Evolutionary conservation across 2,888 invertebrate genomes (phyloP).

Genomic region (Nomada goodeniana): DNA sequence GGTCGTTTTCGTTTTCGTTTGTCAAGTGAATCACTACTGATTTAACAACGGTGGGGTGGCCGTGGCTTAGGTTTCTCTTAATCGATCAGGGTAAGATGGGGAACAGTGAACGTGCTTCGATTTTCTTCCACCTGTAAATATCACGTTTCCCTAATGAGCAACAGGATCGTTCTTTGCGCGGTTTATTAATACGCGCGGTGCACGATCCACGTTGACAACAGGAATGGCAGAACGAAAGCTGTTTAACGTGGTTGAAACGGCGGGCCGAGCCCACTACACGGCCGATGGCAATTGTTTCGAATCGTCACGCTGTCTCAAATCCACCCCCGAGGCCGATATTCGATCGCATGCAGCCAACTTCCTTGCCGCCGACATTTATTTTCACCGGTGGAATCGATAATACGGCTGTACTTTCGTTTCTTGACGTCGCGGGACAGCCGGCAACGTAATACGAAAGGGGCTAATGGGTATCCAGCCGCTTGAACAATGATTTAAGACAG

Average conservation of each 20-base stretch:
- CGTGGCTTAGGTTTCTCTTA: slow-evolving; percentile 1
- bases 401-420: slow-evolving; percentile 32
- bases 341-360: slow-evolving; percentile 56
- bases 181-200: background rate
- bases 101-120: background rate
- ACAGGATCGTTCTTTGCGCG: background rate
- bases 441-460: slow-evolving; percentile 51
- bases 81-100: background rate
- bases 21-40: slow-evolving; percentile 20
- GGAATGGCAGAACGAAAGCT: background rate
- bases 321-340: slow-evolving; percentile 20
- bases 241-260: background rate
- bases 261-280: background rate
- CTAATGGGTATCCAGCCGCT: slow-evolving; percentile 65
- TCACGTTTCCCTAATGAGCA: too few relatives aligned
- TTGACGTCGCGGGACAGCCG: slow-evolving; percentile 36
- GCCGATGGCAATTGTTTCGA: background rate
- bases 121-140: too few relatives aligned
- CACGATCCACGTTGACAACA: too few relatives aligned
- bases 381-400: slow-evolving; percentile 53
- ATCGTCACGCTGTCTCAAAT: slow-evolving; percentile 23
- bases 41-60: slow-evolving; percentile 12
- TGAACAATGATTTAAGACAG: slow-evolving; percentile 70
- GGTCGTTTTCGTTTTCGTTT: background rate
- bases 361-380: slow-evolving; percentile 54